phyloP scores from a whole-genome alignment of 2,113 vertebrate species.

The Aegithalos caudatus region DNA sequence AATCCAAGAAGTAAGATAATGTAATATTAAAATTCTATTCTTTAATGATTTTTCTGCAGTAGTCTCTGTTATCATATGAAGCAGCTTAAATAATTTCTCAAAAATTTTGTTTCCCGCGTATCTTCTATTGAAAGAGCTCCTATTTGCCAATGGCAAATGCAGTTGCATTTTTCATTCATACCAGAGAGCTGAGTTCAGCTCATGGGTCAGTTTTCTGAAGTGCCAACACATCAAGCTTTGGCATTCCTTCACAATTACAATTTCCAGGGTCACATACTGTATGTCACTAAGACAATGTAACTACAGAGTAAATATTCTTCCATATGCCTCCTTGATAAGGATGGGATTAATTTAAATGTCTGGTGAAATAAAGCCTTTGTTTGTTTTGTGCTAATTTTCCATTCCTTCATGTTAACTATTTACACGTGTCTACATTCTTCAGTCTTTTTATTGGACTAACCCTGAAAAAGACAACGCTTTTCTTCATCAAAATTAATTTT shows the following conservation, averaged over 20 bases:
- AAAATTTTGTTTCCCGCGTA: neutral
- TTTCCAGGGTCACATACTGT: neutral
- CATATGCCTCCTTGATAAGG: neutral
- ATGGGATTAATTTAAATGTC: neutral
- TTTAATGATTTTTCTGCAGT: neutral
- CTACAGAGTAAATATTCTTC: neutral
- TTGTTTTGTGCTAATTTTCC: neutral
- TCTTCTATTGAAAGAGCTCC: neutral
- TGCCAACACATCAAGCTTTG: neutral
- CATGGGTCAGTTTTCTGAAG: neutral
- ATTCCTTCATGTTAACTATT: neutral
- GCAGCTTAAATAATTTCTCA: neutral
- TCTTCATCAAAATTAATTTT: neutral
- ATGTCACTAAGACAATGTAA: neutral
- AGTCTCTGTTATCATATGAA: neutral
- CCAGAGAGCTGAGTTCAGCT: neutral
- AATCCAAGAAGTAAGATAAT: neutral
- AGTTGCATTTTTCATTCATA: neutral
- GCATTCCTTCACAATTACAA: neutral
- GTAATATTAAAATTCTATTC: neutral
- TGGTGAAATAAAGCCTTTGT: neutral
- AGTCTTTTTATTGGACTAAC: neutral
- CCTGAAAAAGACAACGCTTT: neutral
- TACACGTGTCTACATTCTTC: neutral
- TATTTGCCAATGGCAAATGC: neutral